Evolutionary conservation across 2,113 vertebrate genomes (phyloP).

Genomic region (Halichoeres trimaculatus): DNA sequence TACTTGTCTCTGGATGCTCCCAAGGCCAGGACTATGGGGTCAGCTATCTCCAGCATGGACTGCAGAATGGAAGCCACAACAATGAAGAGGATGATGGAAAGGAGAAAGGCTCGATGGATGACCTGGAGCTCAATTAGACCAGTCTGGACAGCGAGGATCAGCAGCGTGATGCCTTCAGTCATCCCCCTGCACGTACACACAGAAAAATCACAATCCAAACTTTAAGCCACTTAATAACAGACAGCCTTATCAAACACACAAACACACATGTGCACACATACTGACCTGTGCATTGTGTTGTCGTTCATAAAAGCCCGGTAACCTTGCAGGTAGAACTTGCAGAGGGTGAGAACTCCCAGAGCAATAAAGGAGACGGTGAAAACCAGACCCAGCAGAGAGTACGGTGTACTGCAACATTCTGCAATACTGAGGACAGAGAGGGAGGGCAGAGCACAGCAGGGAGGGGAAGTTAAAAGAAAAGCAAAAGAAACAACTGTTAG

Average conservation of each 20-base stretch:
- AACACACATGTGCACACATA: background rate
- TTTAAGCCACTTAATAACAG: background rate
- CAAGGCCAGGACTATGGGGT: constrained; percentile 95
- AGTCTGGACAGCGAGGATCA: constrained; percentile 96
- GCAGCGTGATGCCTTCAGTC: constrained; percentile 96
- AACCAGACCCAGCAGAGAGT: constrained; percentile 95
- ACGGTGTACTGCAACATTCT: constrained; percentile 97
- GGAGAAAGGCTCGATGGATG: constrained; percentile 96
- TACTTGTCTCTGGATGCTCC: constrained; percentile 98
- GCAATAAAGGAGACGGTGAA: constrained; percentile 98
- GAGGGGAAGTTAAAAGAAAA: background rate
- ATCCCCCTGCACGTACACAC: constrained; percentile 86
- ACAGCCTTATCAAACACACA: background rate
- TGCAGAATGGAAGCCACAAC: constrained; percentile 98
- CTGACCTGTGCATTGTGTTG: constrained; percentile 96
- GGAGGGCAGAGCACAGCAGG: background rate
- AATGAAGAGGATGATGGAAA: constrained; percentile 99
- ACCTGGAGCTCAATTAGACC: constrained; percentile 98
- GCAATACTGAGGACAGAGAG: constrained; percentile 85
- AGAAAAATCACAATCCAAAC: background rate
- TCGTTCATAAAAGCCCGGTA: constrained; percentile 98
- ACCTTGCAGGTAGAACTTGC: constrained; percentile 99
- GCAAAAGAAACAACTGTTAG: background rate
- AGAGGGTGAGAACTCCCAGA: constrained; percentile 95
- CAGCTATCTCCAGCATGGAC: constrained; percentile 99